Percentiles rank a stretch among this genome's conserved stretches.
Conservation (phyloP, 2,113 vertebrate genomes). For the Polyodon spathula region DNA sequence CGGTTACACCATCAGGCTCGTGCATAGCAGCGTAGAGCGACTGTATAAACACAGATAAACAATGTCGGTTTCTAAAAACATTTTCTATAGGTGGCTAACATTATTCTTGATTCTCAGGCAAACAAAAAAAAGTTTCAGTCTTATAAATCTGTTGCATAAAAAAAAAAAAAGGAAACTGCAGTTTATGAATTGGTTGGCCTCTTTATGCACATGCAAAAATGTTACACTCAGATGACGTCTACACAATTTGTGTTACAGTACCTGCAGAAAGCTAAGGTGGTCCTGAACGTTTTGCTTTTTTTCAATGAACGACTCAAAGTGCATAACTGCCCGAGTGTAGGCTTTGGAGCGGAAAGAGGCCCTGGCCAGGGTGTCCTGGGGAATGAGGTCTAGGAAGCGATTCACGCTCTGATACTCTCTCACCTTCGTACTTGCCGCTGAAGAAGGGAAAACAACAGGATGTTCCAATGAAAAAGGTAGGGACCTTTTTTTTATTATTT, state of each 20-base stretch:
- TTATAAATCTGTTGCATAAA: too few relatives aligned
- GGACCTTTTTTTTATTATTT: too few relatives aligned
- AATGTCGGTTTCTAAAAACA: too few relatives aligned
- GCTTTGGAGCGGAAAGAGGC: slow-evolving; percentile 92
- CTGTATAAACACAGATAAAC: slow-evolving; percentile 24
- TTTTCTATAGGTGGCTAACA: too few relatives aligned
- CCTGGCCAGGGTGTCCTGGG: slow-evolving; percentile 83
- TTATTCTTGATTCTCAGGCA: too few relatives aligned
- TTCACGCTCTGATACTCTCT: slow-evolving; percentile 80
- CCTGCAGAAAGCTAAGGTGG: slow-evolving; percentile 94
- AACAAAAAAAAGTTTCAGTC: too few relatives aligned
- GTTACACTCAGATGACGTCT: not conserved
- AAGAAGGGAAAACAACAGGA: slow-evolving; percentile 8
- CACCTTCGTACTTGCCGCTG: slow-evolving; percentile 49
- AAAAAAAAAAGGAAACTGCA: too few relatives aligned
- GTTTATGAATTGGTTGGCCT: too few relatives aligned
- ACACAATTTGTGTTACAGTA: slow-evolving; percentile 25
- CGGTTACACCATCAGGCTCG: slow-evolving; percentile 90
- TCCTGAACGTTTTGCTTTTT: slow-evolving; percentile 90
- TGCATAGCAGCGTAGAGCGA: slow-evolving; percentile 91
- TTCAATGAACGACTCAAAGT: slow-evolving; percentile 89
- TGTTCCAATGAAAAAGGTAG: slow-evolving; percentile 1
- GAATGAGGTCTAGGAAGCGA: slow-evolving; percentile 84
- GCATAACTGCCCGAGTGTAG: slow-evolving; percentile 94
- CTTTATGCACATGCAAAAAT: not conserved